phyloP scores from a whole-genome alignment of 64 coral and sea anemone species.

The Dendrophyllia cribrosa region DNA sequence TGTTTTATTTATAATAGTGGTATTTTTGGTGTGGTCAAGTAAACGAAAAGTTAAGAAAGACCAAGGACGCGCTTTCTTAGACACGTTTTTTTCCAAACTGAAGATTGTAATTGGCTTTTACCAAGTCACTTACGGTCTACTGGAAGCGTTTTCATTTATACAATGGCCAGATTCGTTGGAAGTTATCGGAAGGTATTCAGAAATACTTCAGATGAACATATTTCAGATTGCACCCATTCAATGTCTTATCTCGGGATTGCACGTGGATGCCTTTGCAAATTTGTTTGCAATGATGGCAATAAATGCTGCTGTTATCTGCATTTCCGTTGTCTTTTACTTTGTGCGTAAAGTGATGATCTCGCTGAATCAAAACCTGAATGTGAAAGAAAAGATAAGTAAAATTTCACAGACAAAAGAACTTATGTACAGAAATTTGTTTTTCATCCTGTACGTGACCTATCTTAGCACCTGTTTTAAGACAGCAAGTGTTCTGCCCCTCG shows the following conservation, averaged over 20 bases:
- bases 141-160: constrained; percentile 37
- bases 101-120: constrained; percentile 57
- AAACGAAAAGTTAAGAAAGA: not conserved
- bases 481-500: not conserved
- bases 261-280: constrained; percentile 16
- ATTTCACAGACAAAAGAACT: not conserved
- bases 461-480: not conserved
- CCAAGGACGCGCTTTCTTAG: not conserved
- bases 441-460: not conserved
- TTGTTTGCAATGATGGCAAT: constrained; percentile 17
- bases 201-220: constrained; percentile 16
- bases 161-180: constrained; percentile 34
- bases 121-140: constrained; percentile 12
- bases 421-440: not conserved
- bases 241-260: constrained; percentile 7
- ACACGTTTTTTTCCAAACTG: constrained; percentile 24
- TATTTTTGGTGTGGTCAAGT: constrained; percentile 17
- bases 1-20: not conserved
- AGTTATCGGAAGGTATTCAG: constrained; percentile 21
- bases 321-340: not conserved
- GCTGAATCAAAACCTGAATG: not conserved
- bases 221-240: constrained; percentile 37
- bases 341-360: not conserved
- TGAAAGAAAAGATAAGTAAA: not conserved
- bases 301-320: not conserved